These are phyloP conservation scores for Tetrax tetrax DNA, from an alignment of 2,113 vertebrate genomes.

Conservation along the genomic window DNA sequence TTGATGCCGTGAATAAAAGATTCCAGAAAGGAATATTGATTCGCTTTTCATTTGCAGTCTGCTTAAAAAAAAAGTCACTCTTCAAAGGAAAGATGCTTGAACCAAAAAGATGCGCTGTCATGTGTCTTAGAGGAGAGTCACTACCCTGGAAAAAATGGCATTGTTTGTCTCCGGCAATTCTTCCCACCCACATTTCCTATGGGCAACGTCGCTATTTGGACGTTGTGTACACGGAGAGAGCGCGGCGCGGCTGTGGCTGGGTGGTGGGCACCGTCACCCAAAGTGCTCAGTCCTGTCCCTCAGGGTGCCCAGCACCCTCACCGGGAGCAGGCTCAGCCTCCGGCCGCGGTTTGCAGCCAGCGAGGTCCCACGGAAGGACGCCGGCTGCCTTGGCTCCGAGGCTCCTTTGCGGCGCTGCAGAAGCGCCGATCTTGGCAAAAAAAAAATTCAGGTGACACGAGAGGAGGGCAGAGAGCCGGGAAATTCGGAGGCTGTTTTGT, in stretches of 20 bases:
- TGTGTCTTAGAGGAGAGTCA: background rate
- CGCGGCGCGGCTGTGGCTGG: background rate
- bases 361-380: background rate
- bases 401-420: background rate
- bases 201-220: background rate
- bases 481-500: background rate
- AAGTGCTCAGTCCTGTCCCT: background rate
- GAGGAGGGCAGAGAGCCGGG: background rate
- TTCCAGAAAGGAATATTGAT: background rate
- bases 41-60: background rate
- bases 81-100: background rate
- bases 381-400: background rate
- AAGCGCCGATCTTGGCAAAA: background rate
- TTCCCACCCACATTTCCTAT: background rate
- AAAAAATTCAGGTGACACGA: background rate
- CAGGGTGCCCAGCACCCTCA: background rate
- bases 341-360: accelerated
- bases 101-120: background rate
- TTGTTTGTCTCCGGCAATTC: background rate
- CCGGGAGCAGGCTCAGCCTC: background rate
- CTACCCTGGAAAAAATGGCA: background rate
- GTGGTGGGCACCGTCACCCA: accelerated
- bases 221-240: background rate
- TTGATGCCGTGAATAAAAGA: background rate
- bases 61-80: background rate